Evolutionary conservation across 2,113 vertebrate species (phyloP).

Genomic region (Irena cyanogastra): DNA sequence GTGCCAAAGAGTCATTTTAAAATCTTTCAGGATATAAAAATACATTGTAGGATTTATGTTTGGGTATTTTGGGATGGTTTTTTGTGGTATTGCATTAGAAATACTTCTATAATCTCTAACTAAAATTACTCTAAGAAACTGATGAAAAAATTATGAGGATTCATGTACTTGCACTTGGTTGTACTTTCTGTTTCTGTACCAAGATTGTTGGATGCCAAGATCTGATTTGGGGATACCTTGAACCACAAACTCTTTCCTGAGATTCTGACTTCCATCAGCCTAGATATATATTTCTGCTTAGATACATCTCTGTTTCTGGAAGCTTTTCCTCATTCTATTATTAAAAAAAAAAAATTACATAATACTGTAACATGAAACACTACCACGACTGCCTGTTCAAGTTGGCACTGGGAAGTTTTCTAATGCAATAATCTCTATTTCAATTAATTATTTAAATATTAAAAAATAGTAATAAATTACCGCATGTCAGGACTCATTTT

Average conservation of each 20-base stretch:
- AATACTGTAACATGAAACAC: background rate
- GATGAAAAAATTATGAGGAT: background rate
- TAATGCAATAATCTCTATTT: background rate
- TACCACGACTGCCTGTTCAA: background rate
- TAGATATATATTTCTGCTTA: background rate
- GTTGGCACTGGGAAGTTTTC: background rate
- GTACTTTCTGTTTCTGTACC: background rate
- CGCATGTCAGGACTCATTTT: background rate
- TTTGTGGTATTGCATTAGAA: background rate
- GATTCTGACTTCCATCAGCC: background rate
- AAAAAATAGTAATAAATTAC: background rate
- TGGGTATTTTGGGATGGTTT: accelerated
- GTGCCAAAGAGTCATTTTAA: background rate
- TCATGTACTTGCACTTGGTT: background rate
- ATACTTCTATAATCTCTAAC: background rate
- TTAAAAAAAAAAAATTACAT: background rate
- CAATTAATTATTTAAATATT: background rate
- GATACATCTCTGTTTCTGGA: background rate
- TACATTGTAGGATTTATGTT: background rate
- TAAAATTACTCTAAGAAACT: background rate
- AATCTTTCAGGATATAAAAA: background rate
- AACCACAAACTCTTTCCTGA: background rate
- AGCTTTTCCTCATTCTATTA: background rate
- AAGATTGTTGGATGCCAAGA: background rate
- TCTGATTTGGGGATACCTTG: background rate